Base-by-base conservation (phyloP, 1,140 invertebrate genomes). In the Aradophagus sp. region DNA sequence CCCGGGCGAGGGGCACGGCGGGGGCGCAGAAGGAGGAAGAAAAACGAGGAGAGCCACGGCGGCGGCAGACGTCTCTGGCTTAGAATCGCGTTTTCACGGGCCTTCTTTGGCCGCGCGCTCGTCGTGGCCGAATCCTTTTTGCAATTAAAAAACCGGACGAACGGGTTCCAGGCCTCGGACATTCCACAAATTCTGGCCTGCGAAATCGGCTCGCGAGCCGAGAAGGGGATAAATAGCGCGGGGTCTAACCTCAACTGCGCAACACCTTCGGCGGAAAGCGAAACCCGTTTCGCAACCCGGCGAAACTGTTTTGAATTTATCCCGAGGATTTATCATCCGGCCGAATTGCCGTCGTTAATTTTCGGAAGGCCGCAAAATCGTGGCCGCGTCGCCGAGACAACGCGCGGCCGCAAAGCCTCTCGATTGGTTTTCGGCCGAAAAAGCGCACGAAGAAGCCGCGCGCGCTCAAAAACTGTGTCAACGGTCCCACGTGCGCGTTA, bases 101-200 rank as follows among this genome's bases (percentile, higher is more conserved):
- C 61, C 53, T 71, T 73, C 61, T 70, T 58, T 48, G 52, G 35
- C 44, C 61, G 55, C 31, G 29, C 39, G 48, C 29, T 63, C 50
- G 65, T 62, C 70, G 62, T 56, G 67, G 75, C 73, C 76, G 72
- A 75, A 81, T 82, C 80, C 80, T 82, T 84, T 83, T 83, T 82
- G 81, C 83, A 85, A 85, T 85, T 85, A 85, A 84, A 84, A 85
- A 85, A 84, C 83, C 83, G 80, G 83, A 77, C 70, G 69, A 77
- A 85, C 83, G 76, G 80, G 83, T 85, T 83, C 66, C 78, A 78
- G 76, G 73, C 72, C 65, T 71, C 76, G 77, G 75, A 80, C 83
- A 85, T 85, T 85, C 83, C 83, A 78, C 79, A 83, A 85, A 85
- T 84, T 84, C 79, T 85, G 77, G 53, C 69, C 78, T 70, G 74